Evolutionary conservation across 2,888 invertebrate genomes (phyloP).

Genomic region (Lypha dubia): DNA sequence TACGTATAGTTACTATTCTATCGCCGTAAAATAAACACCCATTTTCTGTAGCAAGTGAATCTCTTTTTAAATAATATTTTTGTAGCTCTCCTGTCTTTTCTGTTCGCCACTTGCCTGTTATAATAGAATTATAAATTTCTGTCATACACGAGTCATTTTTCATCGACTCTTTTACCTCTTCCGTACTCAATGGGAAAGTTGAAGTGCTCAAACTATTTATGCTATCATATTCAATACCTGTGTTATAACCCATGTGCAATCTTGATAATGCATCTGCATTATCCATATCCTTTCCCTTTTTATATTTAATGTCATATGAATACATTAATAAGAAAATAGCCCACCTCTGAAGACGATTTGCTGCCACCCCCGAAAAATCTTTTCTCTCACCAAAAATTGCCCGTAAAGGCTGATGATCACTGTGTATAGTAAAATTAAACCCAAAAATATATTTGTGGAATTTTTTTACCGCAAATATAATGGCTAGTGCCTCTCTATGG

Average conservation of each 20-base stretch:
- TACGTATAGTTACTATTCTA: conserved; percentile 62
- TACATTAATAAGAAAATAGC: no score
- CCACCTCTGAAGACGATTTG: conserved; percentile 5
- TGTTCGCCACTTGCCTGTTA: conserved; percentile 36
- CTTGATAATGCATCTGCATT: conserved; percentile 22
- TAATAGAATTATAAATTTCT: conserved; percentile 30
- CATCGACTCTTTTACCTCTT: conserved; percentile 17
- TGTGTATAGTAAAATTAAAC: conserved; percentile 41
- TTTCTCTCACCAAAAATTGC: conserved; percentile 46
- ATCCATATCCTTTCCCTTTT: conserved; percentile 43
- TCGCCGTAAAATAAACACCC: conserved; percentile 66
- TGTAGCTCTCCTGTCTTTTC: conserved; percentile 2
- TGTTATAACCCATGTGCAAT: conserved; percentile 45
- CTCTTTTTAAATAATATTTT: conserved; percentile 45
- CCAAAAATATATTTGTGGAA: conserved; percentile 60
- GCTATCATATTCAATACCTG: conserved; percentile 44
- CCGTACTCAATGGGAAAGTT: conserved; percentile 32
- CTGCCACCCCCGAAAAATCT: conserved; percentile 25
- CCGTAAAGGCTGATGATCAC: conserved; percentile 20
- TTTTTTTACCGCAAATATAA: conserved; percentile 50
- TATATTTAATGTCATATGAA: conserved; percentile 49
- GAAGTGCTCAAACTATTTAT: conserved; percentile 49
- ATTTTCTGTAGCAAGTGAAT: conserved; percentile 55
- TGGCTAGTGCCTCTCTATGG: conserved; percentile 7
- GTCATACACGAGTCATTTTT: neutral